Conservation (phyloP, 2,797 vertebrate species). For the Aphelocoma californica region DNA sequence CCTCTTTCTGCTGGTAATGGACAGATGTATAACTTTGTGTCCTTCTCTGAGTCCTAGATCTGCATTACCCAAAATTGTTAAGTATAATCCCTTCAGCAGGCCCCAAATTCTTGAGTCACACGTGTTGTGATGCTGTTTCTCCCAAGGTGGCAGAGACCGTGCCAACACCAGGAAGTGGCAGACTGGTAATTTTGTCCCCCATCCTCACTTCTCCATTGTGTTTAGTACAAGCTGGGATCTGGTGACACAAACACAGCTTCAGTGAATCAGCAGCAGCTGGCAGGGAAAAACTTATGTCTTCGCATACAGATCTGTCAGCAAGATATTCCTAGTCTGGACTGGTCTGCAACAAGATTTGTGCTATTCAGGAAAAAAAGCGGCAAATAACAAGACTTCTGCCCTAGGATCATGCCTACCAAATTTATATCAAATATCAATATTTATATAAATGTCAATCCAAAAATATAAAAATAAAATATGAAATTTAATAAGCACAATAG, state of each 20-base stretch:
- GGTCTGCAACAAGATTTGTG: background rate
- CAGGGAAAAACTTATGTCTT: background rate
- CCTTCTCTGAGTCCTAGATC: background rate
- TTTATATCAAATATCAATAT: background rate
- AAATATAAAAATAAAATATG: background rate
- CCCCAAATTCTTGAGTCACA: background rate
- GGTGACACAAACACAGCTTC: background rate
- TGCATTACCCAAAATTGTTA: background rate
- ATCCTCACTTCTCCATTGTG: background rate
- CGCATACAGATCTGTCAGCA: background rate
- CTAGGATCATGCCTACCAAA: background rate
- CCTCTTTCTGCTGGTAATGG: background rate
- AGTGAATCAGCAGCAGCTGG: background rate
- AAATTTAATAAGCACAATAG: background rate
- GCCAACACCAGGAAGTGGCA: background rate
- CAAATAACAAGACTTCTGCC: background rate
- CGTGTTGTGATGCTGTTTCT: background rate
- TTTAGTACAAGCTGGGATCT: background rate
- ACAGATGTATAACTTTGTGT: background rate
- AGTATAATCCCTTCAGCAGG: background rate
- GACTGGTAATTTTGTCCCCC: accelerated
- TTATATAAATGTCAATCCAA: background rate
- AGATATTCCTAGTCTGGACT: background rate
- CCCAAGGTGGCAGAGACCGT: background rate
- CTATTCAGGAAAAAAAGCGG: background rate